Evolutionary conservation across 2,888 invertebrate genomes (phyloP), one percentile per base, ranked within the genome.

Genomic region (Epinotia bilunana): DNA sequence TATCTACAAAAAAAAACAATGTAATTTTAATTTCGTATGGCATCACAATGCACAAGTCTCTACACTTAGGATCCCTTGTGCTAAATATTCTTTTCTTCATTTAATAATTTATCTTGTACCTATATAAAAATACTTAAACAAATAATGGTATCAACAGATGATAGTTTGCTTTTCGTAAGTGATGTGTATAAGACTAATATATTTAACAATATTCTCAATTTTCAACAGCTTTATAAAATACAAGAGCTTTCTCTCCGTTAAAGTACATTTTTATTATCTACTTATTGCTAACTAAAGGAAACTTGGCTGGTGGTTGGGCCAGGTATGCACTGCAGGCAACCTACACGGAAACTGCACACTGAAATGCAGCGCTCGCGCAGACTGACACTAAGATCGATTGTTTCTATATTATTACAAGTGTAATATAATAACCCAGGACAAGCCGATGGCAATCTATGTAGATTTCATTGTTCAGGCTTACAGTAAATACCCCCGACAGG

Each of bases 281-380:
- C 83, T 87, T 89, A 89, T 88, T 88, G 86, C 87, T 89, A 87
- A 83, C 78, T 79, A 83, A 87, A 88, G 82, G 82, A 80, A 85
- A 83, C 79, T 77, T 87, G 83, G 83, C 83, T 84, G 83, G 83
- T 84, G 81, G 83, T 83, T 77, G 82, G 82, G 81, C 82, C 79
- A 73, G 80, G 74, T 74, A 78, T 83, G 83, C 84, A 83, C 84
- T 84, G 11, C 85, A 84, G 84, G 83, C 83, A 83, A 83, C 82
- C 82, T 80, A 82, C 80, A 82, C 82, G 43, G 49, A 33, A 33
- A 69, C 57, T 69, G 81, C 80, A 75, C 75, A 78, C 78, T 68
- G 76, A 78, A 80, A 78, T 72, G 74, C 71, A 76, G 57, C 71
- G 68, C 49, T 39, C 76, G 75, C 73, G 78, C 72, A 78, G 80